Conservation (phyloP, 30 jellyfish, hydroid and myxozoan species). For the Sanderia malayensis region DNA sequence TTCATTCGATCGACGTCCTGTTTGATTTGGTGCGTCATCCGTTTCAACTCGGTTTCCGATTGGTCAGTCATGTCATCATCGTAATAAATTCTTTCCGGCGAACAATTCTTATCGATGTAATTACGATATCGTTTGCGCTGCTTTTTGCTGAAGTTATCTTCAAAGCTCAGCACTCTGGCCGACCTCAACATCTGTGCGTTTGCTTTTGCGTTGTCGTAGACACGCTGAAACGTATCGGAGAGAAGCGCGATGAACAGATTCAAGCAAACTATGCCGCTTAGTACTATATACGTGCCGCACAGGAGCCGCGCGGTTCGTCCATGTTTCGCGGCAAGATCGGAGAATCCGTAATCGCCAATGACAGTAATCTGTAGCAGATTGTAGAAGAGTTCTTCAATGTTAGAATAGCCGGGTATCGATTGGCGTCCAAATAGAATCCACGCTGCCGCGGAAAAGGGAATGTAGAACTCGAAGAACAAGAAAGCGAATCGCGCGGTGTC, state of each 20-base stretch:
- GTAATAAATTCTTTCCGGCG: conserved; percentile 84
- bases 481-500: conserved; percentile 73
- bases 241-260: conserved; percentile 90
- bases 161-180: conserved; percentile 66
- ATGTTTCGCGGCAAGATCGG: conserved; percentile 37
- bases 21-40: conserved; percentile 80
- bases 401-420: conserved; percentile 66
- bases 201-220: conserved; percentile 94
- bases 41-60: conserved; percentile 59
- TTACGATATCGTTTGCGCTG: conserved; percentile 42
- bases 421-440: conserved; percentile 83
- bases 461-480: conserved; percentile 65
- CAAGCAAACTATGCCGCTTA: conserved; percentile 85
- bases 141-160: conserved; percentile 40
- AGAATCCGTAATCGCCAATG: conserved; percentile 82
- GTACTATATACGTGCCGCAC: conserved; percentile 78
- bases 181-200: conserved; percentile 94
- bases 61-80: conserved; percentile 85
- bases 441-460: conserved; percentile 93
- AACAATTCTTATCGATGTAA: conserved; percentile 51
- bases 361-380: conserved; percentile 76
- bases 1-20: conserved; percentile 51
- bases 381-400: conserved; percentile 65
- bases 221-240: conserved; percentile 98
- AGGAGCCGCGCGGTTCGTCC: conserved; percentile 77